phyloP scores from a whole-genome alignment of 2,797 vertebrate genomes.

The Galagoides demidoff region DNA sequence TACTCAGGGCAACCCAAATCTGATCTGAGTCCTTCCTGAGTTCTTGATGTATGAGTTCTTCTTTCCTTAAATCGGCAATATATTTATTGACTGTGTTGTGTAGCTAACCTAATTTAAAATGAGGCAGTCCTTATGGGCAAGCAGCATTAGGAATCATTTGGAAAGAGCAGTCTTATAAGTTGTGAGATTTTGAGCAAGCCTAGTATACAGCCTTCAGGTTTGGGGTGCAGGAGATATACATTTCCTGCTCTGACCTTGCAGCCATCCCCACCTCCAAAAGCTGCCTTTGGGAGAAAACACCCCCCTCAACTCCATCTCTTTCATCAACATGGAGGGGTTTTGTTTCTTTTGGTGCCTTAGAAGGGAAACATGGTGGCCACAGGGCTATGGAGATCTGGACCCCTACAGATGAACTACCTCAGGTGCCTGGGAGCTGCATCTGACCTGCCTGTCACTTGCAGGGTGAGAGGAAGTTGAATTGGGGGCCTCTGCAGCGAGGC shows the following conservation, averaged over 20 bases:
- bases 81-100: neutral
- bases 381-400: neutral
- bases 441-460: neutral
- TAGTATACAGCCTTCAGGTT: neutral
- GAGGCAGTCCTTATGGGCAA: neutral
- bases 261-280: neutral
- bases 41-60: neutral
- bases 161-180: conserved; percentile 44
- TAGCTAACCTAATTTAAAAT: conserved; percentile 50
- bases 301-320: neutral
- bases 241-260: neutral
- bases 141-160: conserved; percentile 58
- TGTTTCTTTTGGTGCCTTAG: neutral
- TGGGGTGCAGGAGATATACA: neutral
- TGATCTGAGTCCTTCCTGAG: neutral
- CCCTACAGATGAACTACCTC: neutral
- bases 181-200: neutral
- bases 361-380: neutral
- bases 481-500: neutral
- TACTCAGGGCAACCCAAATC: neutral
- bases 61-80: neutral
- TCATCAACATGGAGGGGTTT: neutral
- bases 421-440: neutral
- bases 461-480: neutral
- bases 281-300: neutral